Evolutionary conservation across 92 coral and sea anemone genomes (phyloP), one percentile per base, ranked within the genome.

Genomic region (Epizoanthus rinbou): DNA sequence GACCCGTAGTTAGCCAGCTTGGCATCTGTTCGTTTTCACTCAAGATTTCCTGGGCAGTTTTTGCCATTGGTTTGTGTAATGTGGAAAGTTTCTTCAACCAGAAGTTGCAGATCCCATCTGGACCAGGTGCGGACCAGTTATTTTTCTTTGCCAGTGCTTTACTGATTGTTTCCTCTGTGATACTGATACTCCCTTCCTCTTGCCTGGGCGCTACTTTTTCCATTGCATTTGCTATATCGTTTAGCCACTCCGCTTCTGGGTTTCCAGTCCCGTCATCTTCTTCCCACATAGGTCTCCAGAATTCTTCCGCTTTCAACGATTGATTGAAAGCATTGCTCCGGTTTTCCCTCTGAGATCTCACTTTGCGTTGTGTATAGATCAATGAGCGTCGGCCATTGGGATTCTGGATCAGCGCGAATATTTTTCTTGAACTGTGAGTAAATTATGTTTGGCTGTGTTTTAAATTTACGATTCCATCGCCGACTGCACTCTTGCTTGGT

Each of bases 71-170:
- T 28, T 23, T 63, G 64, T 59, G 64, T 59, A 59, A 24, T 4
- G 64, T 59, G 64, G 64, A 18, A 13, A 59, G 64, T 59, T 59
- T 59, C 64, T 59, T 59, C 22, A 59, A 24, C 24, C 64, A 59
- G 50, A 43, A 43, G 50, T 43, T 43, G 50, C 50, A 43, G 50
- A 43, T 43, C 50, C 50, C 50, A 3, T 43, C 50, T 43, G 9
- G 50, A 43, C 50, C 50, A 43, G 50, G 50, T 10, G 50, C 65
- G 24, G 31, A 60, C 65, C 19, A 60, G 8, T 17, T 60, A 28
- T 60, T 60, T 60, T 60, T 60, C 22, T 17, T 60, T 3, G 19
- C 22, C 24, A 59, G 21, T n/a, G 24, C 65, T 59, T 59, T n/a
- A 59, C 3, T 60, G 22, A 57, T 57, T 41, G 47, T 41, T 41